Percentiles rank a stretch among this genome's conserved stretches.
These are phyloP conservation scores for Drosophila rhopaloa DNA, from an alignment of 1,140 invertebrate genomes.

Conservation along the genomic window DNA sequence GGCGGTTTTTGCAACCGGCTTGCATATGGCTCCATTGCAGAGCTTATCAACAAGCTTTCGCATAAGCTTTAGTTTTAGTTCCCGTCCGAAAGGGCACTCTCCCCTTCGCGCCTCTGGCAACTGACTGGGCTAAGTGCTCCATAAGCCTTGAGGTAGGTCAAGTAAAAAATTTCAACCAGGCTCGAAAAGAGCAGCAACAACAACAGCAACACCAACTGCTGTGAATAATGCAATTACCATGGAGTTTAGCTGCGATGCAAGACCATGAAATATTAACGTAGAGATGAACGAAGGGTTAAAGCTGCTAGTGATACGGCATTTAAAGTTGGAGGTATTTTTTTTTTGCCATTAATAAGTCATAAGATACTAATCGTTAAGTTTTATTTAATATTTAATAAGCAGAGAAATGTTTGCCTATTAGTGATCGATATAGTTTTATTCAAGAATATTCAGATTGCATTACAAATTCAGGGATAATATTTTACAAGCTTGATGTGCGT, in stretches of 20 bases:
- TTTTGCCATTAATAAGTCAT: no score
- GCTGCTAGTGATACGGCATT: not conserved
- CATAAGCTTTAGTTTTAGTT: constrained; percentile 47
- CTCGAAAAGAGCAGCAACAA: constrained; percentile 8
- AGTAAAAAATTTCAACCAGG: constrained; percentile 36
- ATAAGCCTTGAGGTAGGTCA: constrained; percentile 56
- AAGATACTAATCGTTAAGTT: no score
- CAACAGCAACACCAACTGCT: constrained; percentile 8
- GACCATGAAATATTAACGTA: constrained; percentile 28
- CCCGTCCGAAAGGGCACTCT: not conserved
- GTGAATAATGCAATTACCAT: constrained; percentile 47
- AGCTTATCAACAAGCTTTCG: constrained; percentile 48
- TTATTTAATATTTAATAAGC: no score
- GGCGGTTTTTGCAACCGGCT: constrained; percentile 20
- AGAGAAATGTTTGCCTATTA: no score
- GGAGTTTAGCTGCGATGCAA: constrained; percentile 13
- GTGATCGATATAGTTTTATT: no score
- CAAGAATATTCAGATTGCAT: no score
- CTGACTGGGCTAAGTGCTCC: constrained; percentile 34
- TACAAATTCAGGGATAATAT: no score
- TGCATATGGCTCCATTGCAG: constrained; percentile 51
- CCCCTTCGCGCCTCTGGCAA: not conserved
- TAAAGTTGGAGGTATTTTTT: not conserved
- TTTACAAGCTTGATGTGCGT: no score
- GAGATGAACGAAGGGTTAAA: not conserved